Evolutionary conservation across 2,888 invertebrate species (phyloP).

Genomic region (Eupithecia insigniata): DNA sequence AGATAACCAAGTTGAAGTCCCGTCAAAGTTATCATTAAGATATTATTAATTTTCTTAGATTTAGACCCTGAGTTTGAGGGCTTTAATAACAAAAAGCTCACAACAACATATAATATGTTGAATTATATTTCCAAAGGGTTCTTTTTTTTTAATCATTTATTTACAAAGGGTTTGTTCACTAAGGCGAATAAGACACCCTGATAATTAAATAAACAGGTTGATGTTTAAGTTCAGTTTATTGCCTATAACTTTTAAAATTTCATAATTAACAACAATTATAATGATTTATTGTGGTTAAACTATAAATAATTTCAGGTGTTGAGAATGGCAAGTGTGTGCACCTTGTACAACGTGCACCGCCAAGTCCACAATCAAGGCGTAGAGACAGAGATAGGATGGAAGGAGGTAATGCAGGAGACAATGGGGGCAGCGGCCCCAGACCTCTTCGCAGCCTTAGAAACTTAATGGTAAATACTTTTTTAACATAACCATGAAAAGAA

Average conservation of each 20-base stretch:
- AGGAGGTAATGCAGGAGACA: slow-evolving; percentile 1
- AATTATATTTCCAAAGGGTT: neutral
- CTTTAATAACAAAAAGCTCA: too few relatives aligned
- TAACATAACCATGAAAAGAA: neutral
- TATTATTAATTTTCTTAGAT: too few relatives aligned
- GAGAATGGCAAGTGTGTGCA: slow-evolving; percentile 95
- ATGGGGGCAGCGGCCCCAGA: neutral
- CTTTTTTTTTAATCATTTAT: too few relatives aligned
- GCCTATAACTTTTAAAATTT: neutral
- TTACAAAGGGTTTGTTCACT: too few relatives aligned
- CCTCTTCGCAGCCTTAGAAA: slow-evolving; percentile 43
- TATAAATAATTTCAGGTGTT: slow-evolving; percentile 85
- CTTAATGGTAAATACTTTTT: slow-evolving; percentile 53
- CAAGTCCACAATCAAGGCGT: slow-evolving; percentile 23
- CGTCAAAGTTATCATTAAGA: too few relatives aligned
- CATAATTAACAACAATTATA: neutral
- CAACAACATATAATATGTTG: too few relatives aligned
- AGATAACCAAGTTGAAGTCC: too few relatives aligned
- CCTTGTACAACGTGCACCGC: slow-evolving; percentile 88
- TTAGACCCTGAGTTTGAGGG: too few relatives aligned
- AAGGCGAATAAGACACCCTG: too few relatives aligned
- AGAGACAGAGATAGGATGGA: slow-evolving; percentile 24
- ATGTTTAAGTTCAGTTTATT: neutral
- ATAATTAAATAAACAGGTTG: too few relatives aligned
- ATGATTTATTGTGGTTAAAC: neutral